Conservation (phyloP, 1,140 invertebrate genomes). For the Aphidius gifuensis region DNA sequence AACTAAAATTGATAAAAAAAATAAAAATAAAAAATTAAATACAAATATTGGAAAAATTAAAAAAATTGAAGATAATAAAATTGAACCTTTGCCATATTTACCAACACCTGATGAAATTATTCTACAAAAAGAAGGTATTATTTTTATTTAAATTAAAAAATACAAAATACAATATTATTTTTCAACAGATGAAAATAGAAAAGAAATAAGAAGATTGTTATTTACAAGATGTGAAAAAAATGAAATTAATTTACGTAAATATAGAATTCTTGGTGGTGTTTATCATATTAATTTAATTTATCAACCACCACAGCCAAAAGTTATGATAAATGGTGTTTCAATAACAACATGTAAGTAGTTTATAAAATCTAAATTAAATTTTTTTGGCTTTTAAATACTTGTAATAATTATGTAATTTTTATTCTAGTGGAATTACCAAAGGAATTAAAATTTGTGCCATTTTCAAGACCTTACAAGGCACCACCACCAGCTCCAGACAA, state of each 20-base stretch:
- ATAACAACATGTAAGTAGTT: constrained; percentile 51
- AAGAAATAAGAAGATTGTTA: constrained; percentile 41
- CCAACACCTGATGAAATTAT: constrained; percentile 41
- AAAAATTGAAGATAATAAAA: constrained; percentile 33
- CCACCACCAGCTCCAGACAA: constrained; percentile 65
- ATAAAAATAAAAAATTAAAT: constrained; percentile 26
- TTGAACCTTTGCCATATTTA: constrained; percentile 35
- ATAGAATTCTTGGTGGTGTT: constrained; percentile 64
- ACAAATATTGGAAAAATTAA: constrained; percentile 15
- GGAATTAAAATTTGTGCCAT: constrained; percentile 63
- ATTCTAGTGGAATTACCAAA: constrained; percentile 66
- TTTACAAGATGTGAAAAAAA: constrained; percentile 46
- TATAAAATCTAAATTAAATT: not conserved
- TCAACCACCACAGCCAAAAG: constrained; percentile 65
- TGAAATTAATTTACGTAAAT: constrained; percentile 67
- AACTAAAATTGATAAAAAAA: constrained; percentile 29
- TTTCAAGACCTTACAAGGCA: constrained; percentile 67
- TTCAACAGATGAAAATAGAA: constrained; percentile 38
- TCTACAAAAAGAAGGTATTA: constrained; percentile 33
- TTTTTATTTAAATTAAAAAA: not conserved
- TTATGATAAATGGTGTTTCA: constrained; percentile 47
- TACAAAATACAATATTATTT: constrained; percentile 14
- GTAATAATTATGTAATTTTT: not conserved
- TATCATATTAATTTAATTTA: constrained; percentile 64
- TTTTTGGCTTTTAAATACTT: not conserved